Percentiles rank a stretch among this genome's conserved stretches.
Evolutionary conservation across 2,888 invertebrate species (phyloP).

Genomic region (Mythimna lalbum): DNA sequence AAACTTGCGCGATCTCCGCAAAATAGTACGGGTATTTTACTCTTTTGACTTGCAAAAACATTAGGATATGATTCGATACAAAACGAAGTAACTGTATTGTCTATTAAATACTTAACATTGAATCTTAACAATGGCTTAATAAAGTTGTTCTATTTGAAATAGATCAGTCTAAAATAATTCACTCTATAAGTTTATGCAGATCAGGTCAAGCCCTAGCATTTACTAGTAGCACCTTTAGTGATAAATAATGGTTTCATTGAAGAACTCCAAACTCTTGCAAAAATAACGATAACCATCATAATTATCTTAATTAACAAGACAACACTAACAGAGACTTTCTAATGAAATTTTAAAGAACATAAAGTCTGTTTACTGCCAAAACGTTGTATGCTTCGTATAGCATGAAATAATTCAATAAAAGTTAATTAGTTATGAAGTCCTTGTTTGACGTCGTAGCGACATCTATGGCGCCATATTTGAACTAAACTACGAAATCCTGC

Average conservation of each 20-base stretch:
- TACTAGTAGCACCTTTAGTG: too few species aligned
- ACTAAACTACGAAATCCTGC: too few species aligned
- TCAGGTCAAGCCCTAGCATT: background rate
- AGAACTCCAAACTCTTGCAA: background rate
- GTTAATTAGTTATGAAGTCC: slow-evolving; percentile 24
- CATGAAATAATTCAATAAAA: slow-evolving; percentile 44
- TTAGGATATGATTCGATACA: too few species aligned
- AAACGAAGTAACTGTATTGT: too few species aligned
- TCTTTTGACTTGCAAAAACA: too few species aligned
- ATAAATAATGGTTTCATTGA: background rate
- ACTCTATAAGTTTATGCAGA: background rate
- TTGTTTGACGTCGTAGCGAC: background rate
- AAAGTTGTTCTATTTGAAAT: too few species aligned
- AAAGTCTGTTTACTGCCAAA: slow-evolving; percentile 3
- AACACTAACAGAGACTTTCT: slow-evolving; percentile 35
- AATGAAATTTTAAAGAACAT: slow-evolving; percentile 19
- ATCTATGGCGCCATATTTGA: too few species aligned
- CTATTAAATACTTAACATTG: too few species aligned
- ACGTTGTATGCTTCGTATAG: slow-evolving; percentile 40
- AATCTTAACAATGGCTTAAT: too few species aligned
- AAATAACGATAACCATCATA: background rate
- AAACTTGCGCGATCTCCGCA: too few species aligned
- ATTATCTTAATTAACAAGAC: slow-evolving; percentile 29
- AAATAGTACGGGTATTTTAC: too few species aligned
- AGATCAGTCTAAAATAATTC: background rate